These are phyloP conservation scores for Lota lota DNA, from an alignment of 2,113 vertebrate genomes.

Conservation along the genomic window DNA sequence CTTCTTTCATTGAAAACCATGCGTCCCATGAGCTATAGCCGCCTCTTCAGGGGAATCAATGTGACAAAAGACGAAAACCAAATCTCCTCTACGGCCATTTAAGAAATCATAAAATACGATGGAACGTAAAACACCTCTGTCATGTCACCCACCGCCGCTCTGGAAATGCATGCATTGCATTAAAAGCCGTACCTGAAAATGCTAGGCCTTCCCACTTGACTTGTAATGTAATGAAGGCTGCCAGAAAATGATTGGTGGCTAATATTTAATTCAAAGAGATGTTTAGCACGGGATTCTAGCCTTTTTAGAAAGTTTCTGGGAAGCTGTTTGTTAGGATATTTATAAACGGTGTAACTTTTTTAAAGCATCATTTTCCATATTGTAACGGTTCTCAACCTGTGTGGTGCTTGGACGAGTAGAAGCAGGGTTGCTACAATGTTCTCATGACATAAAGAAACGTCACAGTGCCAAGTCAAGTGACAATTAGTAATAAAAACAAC, in stretches of 20 bases:
- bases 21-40: not conserved
- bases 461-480: no score
- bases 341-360: no score
- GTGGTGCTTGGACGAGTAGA: no score
- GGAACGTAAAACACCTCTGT: constrained; percentile 13
- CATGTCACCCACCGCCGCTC: not conserved
- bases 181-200: constrained; percentile 4
- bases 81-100: not conserved
- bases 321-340: no score
- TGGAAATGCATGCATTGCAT: constrained; percentile 2
- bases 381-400: no score
- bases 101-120: not conserved
- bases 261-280: constrained; percentile 9
- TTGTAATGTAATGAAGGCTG: not conserved
- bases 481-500: no score
- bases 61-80: not conserved
- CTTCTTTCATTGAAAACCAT: constrained; percentile 3
- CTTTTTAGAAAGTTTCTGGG: not conserved
- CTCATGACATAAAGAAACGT: no score
- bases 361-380: no score
- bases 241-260: not conserved
- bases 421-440: no score
- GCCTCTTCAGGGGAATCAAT: constrained; percentile 5
- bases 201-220: not conserved
- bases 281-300: not conserved